Percentiles rank a stretch among this genome's conserved stretches.
These are phyloP conservation scores for Platycheirus albimanus DNA, from an alignment of 2,888 invertebrate species.

Conservation along the genomic window DNA sequence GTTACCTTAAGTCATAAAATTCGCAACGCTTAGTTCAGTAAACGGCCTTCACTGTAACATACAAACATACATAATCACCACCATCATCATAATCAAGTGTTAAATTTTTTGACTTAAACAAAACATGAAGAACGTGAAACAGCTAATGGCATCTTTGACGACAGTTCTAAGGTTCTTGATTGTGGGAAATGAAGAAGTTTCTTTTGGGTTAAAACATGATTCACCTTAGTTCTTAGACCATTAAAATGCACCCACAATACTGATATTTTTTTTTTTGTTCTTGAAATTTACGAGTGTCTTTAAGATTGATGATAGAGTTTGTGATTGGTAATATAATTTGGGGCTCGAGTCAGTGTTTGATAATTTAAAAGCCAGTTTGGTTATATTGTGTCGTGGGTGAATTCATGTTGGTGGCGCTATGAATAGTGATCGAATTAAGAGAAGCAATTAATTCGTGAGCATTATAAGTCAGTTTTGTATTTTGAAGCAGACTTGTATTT, in stretches of 20 bases:
- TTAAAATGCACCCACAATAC: background rate
- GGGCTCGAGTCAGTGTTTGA: too few relatives aligned
- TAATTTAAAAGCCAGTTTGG: too few relatives aligned
- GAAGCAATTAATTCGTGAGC: too few relatives aligned
- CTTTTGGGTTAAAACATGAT: background rate
- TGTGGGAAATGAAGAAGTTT: background rate
- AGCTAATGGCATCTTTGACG: background rate
- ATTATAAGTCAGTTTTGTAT: too few relatives aligned
- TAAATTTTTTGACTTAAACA: background rate
- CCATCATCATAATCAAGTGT: background rate
- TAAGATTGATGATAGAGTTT: background rate
- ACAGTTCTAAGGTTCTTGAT: background rate
- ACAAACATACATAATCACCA: background rate
- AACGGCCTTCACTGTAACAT: conserved; percentile 1
- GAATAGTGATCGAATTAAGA: too few relatives aligned
- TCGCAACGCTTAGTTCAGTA: conserved; percentile 1
- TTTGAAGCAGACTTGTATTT: too few relatives aligned
- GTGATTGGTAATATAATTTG: too few relatives aligned
- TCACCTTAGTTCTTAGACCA: background rate
- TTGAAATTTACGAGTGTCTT: background rate
- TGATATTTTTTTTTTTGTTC: too few relatives aligned
- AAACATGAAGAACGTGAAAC: background rate
- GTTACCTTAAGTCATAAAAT: conserved; percentile 10
- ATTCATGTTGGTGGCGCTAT: too few relatives aligned
- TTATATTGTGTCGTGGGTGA: too few relatives aligned